Percentiles rank a stretch among this genome's conserved stretches.
Evolutionary conservation across 2,113 vertebrate species (phyloP).

Genomic region (Chionomys nivalis): DNA sequence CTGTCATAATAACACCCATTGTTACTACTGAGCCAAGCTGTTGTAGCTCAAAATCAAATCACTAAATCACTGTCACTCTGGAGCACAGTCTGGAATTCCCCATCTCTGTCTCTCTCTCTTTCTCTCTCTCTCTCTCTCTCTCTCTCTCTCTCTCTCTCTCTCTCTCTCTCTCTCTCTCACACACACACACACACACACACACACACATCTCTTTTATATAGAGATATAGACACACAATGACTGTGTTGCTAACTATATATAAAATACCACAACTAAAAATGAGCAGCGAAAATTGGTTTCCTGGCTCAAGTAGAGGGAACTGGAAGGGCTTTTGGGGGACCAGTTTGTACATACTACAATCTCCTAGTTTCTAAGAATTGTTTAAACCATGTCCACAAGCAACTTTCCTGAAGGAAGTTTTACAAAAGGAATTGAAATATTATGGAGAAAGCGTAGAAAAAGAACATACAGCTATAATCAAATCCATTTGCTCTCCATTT

Average conservation of each 20-base stretch:
- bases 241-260: background rate
- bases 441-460: background rate
- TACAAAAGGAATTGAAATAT: conserved; percentile 13
- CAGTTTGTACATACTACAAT: background rate
- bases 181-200: too few species aligned
- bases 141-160: too few species aligned
- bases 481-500: background rate
- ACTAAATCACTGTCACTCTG: background rate
- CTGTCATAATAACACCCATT: background rate
- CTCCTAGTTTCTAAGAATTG: background rate
- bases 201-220: too few species aligned
- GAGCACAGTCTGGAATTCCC: background rate
- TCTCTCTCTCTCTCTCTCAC: too few species aligned
- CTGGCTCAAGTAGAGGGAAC: background rate
- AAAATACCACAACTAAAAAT: background rate
- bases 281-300: background rate
- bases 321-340: background rate
- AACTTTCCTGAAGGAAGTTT: background rate
- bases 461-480: background rate
- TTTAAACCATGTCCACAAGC: background rate
- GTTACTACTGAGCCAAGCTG: background rate
- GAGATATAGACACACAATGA: background rate
- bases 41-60: background rate
- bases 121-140: too few species aligned
- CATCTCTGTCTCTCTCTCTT: background rate